A percentile compares a stretch with the other conserved stretches of the same genome.
phyloP scores from a whole-genome alignment of 30 jellyfish, hydroid and myxozoan species.

The Haliclystus octoradiatus region DNA sequence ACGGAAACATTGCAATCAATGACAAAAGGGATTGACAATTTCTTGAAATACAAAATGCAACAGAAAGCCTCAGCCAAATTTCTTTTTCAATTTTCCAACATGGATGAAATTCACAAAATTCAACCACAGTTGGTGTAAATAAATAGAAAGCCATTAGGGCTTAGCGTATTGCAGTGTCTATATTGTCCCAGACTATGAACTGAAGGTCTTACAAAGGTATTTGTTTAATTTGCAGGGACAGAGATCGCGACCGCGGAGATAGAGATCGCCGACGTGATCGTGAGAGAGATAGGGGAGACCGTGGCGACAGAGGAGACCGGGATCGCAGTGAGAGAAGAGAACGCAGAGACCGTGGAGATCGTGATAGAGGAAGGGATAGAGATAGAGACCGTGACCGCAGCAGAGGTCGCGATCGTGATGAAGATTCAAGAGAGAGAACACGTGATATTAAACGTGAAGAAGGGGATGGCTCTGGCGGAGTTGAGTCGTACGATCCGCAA shows the following conservation, averaged over 20 bases:
- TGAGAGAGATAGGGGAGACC: constrained; percentile 57
- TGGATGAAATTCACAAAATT: no score
- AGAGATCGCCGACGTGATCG: constrained; percentile 5
- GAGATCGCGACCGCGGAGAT: constrained; percentile 34
- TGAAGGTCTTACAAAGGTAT: no score
- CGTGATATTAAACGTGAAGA: constrained; percentile 12
- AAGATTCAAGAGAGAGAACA: constrained; percentile 22
- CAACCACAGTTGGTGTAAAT: no score
- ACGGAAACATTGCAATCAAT: no score
- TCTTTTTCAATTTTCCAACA: no score
- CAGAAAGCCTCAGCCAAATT: no score
- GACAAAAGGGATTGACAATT: no score
- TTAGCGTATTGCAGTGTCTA: no score
- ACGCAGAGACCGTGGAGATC: neutral
- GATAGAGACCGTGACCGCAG: constrained; percentile 50
- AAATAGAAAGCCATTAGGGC: no score
- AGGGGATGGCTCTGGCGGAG: constrained; percentile 6
- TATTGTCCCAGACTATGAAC: no score
- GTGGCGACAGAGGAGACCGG: constrained; percentile 31
- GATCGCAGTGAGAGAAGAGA: constrained; percentile 20
- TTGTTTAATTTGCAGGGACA: constrained; percentile 21
- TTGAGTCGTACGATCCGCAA: constrained; percentile 4
- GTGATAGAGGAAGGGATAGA: constrained; percentile 10
- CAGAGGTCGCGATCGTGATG: constrained; percentile 31
- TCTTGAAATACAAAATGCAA: no score